Evolutionary conservation across 1,140 invertebrate genomes (phyloP), one percentile per base, ranked within the genome.

Genomic region (Brachionus calyciflorus): DNA sequence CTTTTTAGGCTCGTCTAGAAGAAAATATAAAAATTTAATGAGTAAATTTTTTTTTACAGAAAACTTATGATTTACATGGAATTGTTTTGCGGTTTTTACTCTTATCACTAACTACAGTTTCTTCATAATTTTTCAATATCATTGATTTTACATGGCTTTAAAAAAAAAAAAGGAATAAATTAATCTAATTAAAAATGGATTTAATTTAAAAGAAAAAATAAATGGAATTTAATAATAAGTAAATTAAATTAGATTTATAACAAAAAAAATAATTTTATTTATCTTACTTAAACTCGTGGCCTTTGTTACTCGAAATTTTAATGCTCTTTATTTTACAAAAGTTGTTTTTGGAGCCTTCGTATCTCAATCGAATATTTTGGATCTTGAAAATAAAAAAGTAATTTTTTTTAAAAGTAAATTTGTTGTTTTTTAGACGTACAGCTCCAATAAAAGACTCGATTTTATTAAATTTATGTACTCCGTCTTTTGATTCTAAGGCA

Each of bases 311-410:
- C 19, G 60, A 44, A 12, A 65, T 44, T 65, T 65, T 65, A 5
- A 65, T 65, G 37, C 40, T 65, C 17, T 65, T 65, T 65, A 65
- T 65, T 65, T 65, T 65, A 14, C 60, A 65, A 65, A 12, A 65
- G n/a, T 65, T 65, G 19, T 41, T 19, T 26, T 41, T 65, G 21
- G 17, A 10, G 19, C 60, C 60, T 44, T 65, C 60, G 26, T 65
- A 65, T 65, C 37, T 41, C 5, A 65, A 44, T 19, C 60, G 17
- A 4, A 65, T 24, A 65, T 65, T 65, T 65, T 65, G 60, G 12
- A 65, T 65, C 60, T 65, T n/a, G n/a, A n/a, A 40, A 37, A 40
- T 33, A 60, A 53, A 4, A 26, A 26, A 40, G 33, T 60, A 37
- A 19, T 7, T 60, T n/a, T n/a, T n/a, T n/a, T n/a, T n/a, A n/a